phyloP scores from a whole-genome alignment of 2,113 vertebrate genomes.

The Electrona antarctica region DNA sequence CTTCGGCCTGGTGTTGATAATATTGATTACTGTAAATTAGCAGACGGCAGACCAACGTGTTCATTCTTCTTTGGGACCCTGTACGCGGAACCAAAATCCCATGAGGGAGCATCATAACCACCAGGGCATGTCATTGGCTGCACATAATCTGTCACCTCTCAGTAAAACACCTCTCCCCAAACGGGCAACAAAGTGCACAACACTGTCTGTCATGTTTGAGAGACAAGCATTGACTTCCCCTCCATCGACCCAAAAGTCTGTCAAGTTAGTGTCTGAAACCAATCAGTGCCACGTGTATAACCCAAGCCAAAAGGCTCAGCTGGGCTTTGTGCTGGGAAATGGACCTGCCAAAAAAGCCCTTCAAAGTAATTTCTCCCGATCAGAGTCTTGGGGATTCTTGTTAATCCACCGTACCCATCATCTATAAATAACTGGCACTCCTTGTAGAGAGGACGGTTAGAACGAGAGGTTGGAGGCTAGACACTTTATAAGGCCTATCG shows the following conservation, averaged over 20 bases:
- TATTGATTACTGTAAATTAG: no score
- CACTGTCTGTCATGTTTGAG: conserved; percentile 2
- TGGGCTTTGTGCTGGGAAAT: conserved; percentile 67
- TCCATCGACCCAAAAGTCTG: conserved; percentile 40
- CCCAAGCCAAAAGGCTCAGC: conserved; percentile 65
- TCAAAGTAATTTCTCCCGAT: conserved; percentile 66
- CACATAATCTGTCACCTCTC: no score
- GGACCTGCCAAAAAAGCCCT: conserved; percentile 52
- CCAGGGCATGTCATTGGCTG: not conserved
- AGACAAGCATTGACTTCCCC: conserved; percentile 39
- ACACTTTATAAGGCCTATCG: conserved; percentile 61
- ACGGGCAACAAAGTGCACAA: not conserved
- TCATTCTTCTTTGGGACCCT: no score
- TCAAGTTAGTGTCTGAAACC: conserved; percentile 50
- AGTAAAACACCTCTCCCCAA: no score
- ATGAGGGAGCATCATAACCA: conserved; percentile 7
- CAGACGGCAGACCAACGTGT: no score
- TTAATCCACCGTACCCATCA: conserved; percentile 72
- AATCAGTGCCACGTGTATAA: conserved; percentile 50
- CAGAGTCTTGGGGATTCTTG: conserved; percentile 65
- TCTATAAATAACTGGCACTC: conserved; percentile 70
- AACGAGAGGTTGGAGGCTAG: conserved; percentile 55
- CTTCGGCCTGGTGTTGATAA: no score
- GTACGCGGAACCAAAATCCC: no score
- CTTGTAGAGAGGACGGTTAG: conserved; percentile 56